Evolutionary conservation across 2,113 vertebrate species (phyloP).

Genomic region (Orthonyx spaldingii): DNA sequence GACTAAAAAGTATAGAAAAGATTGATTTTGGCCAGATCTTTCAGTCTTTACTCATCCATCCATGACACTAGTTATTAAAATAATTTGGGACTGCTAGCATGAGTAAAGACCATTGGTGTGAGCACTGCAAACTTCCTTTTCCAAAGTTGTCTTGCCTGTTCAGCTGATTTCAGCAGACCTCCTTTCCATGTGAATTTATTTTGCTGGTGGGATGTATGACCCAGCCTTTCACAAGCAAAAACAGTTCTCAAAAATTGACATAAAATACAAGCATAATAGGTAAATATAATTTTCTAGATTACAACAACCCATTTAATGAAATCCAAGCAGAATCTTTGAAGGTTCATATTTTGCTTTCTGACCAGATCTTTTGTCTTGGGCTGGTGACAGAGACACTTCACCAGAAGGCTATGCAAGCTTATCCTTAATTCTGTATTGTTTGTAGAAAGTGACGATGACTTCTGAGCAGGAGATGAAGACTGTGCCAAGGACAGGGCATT

Average conservation of each 20-base stretch:
- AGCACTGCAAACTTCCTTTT: background rate
- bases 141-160: background rate
- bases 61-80: background rate
- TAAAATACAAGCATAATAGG: background rate
- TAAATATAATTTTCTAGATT: background rate
- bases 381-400: background rate
- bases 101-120: background rate
- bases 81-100: background rate
- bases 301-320: background rate
- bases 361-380: background rate
- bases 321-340: background rate
- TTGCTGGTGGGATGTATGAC: background rate
- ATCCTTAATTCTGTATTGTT: background rate
- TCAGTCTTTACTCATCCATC: background rate
- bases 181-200: background rate
- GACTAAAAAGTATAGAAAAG: background rate
- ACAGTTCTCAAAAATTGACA: background rate
- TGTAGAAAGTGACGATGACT: background rate
- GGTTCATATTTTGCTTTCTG: background rate
- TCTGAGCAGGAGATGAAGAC: background rate
- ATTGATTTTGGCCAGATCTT: background rate
- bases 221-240: background rate
- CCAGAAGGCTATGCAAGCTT: background rate
- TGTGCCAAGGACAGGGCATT: conserved; percentile 39
- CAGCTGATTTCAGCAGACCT: background rate